These are phyloP conservation scores for Leuctra nigra DNA, from an alignment of 2,888 invertebrate genomes.

Conservation along the genomic window DNA sequence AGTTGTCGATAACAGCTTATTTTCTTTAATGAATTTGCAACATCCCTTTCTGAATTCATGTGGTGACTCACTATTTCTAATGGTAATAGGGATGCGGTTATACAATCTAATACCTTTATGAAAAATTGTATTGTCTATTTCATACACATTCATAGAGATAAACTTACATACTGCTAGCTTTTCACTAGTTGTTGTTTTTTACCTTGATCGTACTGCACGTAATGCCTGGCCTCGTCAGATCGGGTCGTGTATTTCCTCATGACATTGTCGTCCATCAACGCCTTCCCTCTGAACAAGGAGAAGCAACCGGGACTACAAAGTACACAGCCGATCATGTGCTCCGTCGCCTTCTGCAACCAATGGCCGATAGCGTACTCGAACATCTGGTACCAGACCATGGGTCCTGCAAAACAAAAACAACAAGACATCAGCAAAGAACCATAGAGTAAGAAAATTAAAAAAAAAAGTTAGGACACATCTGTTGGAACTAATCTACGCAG, in stretches of 20 bases:
- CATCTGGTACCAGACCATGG: constrained; percentile 80
- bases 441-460: too few species aligned
- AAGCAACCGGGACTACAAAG: constrained; percentile 91
- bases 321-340: constrained; percentile 84
- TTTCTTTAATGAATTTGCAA: too few species aligned
- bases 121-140: too few species aligned
- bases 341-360: constrained; percentile 89
- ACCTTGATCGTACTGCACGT: constrained; percentile 89
- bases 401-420: constrained; percentile 47
- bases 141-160: too few species aligned
- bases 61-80: too few species aligned
- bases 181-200: too few species aligned
- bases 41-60: too few species aligned
- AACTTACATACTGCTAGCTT: too few species aligned
- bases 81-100: too few species aligned
- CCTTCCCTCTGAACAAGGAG: constrained; percentile 80
- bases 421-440: neutral
- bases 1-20: too few species aligned
- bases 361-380: constrained; percentile 91
- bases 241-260: constrained; percentile 82
- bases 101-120: too few species aligned
- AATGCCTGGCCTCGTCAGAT: constrained; percentile 71
- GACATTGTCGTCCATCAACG: constrained; percentile 85
- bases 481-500: neutral
- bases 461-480: neutral